Percentiles rank a stretch among this genome's conserved stretches.
These are phyloP conservation scores for Grammomys surdaster DNA, from an alignment of 2,113 vertebrate genomes.

Conservation along the genomic window DNA sequence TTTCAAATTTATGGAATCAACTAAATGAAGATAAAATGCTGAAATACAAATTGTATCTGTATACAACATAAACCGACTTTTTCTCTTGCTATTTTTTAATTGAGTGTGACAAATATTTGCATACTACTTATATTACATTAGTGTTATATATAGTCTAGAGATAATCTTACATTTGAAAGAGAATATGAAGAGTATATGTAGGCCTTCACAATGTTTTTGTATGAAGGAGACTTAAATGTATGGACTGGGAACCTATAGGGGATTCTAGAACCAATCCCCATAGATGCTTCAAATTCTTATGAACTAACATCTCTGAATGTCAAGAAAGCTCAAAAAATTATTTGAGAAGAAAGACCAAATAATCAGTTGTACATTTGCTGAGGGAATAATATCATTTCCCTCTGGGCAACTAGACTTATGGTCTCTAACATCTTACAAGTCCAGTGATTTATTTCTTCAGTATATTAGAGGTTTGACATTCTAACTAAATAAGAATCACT, in stretches of 20 bases:
- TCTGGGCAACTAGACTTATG: neutral
- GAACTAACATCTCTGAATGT: neutral
- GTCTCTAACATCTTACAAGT: neutral
- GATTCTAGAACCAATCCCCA: neutral
- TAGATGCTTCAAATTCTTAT: neutral
- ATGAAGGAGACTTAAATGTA: neutral
- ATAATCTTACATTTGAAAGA: neutral
- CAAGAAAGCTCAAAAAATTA: neutral
- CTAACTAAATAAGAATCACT: neutral
- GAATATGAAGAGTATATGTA: neutral
- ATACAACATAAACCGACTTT: neutral
- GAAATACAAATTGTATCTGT: neutral
- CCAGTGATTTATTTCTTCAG: neutral
- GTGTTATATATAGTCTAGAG: neutral
- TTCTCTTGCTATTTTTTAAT: neutral
- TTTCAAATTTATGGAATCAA: neutral
- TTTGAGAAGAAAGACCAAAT: neutral
- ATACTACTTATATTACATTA: neutral
- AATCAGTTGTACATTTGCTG: neutral
- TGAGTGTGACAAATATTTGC: neutral
- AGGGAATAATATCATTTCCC: neutral
- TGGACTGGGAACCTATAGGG: neutral
- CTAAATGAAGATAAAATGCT: neutral
- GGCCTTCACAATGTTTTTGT: neutral
- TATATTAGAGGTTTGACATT: neutral